phyloP scores from a whole-genome alignment of 2,888 invertebrate genomes.

The Lordiphosa andalusiaca region DNA sequence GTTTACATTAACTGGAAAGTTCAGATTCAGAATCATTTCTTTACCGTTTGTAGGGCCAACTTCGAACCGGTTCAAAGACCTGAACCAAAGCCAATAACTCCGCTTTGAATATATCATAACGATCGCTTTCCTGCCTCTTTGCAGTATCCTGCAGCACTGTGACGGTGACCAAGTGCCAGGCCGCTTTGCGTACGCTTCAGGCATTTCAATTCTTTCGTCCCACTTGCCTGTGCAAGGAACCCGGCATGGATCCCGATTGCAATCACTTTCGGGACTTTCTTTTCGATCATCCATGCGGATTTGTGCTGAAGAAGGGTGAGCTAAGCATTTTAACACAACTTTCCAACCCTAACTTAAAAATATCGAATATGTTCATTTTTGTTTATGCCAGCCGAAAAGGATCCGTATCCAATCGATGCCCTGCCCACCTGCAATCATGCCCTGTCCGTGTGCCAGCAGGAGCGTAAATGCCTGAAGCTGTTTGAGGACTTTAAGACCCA shows the following conservation, averaged over 20 bases:
- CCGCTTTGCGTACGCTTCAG: constrained; percentile 92
- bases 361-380: no score
- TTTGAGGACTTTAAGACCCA: constrained; percentile 93
- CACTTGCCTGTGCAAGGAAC: constrained; percentile 94
- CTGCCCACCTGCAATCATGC: constrained; percentile 95
- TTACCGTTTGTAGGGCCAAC: no score
- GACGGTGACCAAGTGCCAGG: constrained; percentile 95
- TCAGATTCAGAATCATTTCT: no score
- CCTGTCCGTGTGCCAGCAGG: constrained; percentile 90
- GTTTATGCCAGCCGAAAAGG: constrained; percentile 84
- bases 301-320: constrained; percentile 92
- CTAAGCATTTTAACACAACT: background rate
- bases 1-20: no score
- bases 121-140: constrained; percentile 61
- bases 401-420: constrained; percentile 93
- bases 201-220: constrained; percentile 96
- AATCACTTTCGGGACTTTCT: constrained; percentile 95
- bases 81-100: constrained; percentile 6
- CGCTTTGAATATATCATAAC: background rate
- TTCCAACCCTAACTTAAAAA: no score
- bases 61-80: constrained; percentile 18
- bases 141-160: constrained; percentile 95
- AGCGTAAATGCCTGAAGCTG: constrained; percentile 89
- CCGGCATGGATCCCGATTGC: constrained; percentile 94
- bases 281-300: constrained; percentile 95